Percentiles rank a stretch among this genome's conserved stretches.
phyloP scores from a whole-genome alignment of 1,140 invertebrate genomes.

The Caerostris extrusa region DNA sequence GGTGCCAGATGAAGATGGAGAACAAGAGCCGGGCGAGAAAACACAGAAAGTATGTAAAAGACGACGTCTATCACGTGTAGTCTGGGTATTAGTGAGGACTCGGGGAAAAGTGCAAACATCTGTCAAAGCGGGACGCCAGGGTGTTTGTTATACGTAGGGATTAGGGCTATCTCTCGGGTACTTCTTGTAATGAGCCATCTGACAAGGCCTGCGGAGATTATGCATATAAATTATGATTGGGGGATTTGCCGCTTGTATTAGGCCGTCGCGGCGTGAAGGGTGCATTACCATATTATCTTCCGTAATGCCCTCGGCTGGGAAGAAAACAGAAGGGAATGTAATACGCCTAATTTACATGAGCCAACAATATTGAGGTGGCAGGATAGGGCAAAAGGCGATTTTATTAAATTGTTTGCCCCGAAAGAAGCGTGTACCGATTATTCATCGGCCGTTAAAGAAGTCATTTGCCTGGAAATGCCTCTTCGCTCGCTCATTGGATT shows the following conservation, averaged over 20 bases:
- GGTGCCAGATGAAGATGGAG: conserved; percentile 74
- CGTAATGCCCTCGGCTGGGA: conserved; percentile 65
- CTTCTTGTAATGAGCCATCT: conserved; percentile 77
- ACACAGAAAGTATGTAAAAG: conserved; percentile 74
- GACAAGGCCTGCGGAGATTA: conserved; percentile 76
- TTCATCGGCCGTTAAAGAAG: conserved; percentile 77
- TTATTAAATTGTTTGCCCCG: conserved; percentile 77
- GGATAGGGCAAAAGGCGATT: conserved; percentile 77
- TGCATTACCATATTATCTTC: conserved; percentile 77
- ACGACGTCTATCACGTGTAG: conserved; percentile 73
- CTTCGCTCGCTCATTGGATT: conserved; percentile 11
- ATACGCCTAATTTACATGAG: conserved; percentile 77
- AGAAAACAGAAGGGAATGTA: conserved; percentile 73
- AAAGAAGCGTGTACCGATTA: conserved; percentile 73
- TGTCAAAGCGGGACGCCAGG: conserved; percentile 74
- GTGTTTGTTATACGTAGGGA: conserved; percentile 76
- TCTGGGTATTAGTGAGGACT: conserved; percentile 73
- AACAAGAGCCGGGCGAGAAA: conserved; percentile 58
- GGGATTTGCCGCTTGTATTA: conserved; percentile 76
- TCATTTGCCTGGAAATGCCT: conserved; percentile 71
- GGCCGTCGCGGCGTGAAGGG: conserved; percentile 74
- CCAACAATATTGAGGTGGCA: conserved; percentile 77
- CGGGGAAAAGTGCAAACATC: conserved; percentile 77
- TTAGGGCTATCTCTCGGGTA: conserved; percentile 75
- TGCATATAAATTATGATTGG: conserved; percentile 78